Conservation (phyloP, 2,797 vertebrate genomes). For the Sebastes steindachneri region DNA sequence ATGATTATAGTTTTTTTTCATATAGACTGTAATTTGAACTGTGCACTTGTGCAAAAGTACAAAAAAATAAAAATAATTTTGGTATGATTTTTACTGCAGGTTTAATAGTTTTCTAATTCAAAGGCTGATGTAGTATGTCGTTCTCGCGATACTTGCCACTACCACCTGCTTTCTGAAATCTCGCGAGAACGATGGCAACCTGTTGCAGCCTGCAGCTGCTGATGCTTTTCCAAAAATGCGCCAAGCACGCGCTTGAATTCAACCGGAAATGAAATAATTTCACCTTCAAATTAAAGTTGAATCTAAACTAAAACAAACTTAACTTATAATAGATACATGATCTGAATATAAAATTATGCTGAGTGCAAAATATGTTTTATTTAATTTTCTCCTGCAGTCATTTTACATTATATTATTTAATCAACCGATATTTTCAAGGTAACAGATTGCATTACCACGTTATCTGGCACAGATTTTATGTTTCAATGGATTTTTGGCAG, state of each 20-base stretch:
- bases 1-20: not conserved
- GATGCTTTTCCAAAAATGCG: not conserved
- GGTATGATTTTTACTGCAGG: not conserved
- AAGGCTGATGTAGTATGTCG: accelerated
- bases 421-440: not conserved
- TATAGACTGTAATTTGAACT: not conserved
- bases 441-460: not conserved
- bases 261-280: not conserved
- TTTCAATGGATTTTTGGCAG: not conserved
- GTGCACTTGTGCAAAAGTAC: accelerated
- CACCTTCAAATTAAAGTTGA: not conserved
- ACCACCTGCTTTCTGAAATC: not conserved
- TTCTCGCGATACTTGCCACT: not conserved
- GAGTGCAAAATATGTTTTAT: not conserved
- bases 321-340: not conserved
- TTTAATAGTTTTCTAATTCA: not conserved
- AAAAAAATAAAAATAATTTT: not conserved
- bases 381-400: not conserved
- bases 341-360: not conserved
- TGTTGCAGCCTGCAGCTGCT: not conserved
- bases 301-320: not conserved
- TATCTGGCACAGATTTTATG: not conserved
- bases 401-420: not conserved
- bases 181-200: not conserved
- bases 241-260: not conserved